Base-by-base conservation (phyloP, 92 coral and sea anemone genomes). In the Porites cylindrica region DNA sequence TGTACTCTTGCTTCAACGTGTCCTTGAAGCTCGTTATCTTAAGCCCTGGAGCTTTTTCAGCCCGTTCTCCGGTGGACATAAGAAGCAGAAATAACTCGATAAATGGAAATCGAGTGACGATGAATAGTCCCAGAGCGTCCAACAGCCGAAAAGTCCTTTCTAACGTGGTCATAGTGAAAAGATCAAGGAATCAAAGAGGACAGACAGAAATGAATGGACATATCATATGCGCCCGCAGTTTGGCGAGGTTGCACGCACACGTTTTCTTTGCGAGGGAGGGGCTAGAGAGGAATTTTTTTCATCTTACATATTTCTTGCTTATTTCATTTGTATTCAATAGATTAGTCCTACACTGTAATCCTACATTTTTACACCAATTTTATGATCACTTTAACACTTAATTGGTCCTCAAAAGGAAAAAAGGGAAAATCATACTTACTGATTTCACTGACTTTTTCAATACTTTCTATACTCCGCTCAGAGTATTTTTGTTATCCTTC, bases 41-140 rank as follows among this genome's bases (percentile, higher is more conserved):
- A 19, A 54, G 81, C 23, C 91, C 43, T 58, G 91, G 88, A 4
- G 92, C 24, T 0, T 66, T 78, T 26, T 87, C 93, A 11, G 92
- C 87, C 32, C 50, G 16, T 19, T 85, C 91, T 11, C 98, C 97
- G 29, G 91, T 88, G 24, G 86, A 85, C 95, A 97, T 87, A 16
- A 97, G 82, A 77, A 95, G 82, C 53, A 91, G 72, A 62, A 97
- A 94, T 72, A 95, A 59, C 75, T 96, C 98, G 51, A 95, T 75
- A 60, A 95, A 97, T 61, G 98, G 99, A 88, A 91, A 96, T 54
- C 99, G 94, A 70, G 99, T 96, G 58, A 96, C 80, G 16, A 96
- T 70, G 80, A 96, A 96, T 23, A 92, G 86, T 38, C 98, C 99
- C 1, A 95, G 62, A 38, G 91, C 73, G 80, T 96, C 99, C 14